Evolutionary conservation across 2,113 vertebrate genomes (phyloP), one percentile per base, ranked within the genome.

Genomic region (Sinosuthora webbiana): DNA sequence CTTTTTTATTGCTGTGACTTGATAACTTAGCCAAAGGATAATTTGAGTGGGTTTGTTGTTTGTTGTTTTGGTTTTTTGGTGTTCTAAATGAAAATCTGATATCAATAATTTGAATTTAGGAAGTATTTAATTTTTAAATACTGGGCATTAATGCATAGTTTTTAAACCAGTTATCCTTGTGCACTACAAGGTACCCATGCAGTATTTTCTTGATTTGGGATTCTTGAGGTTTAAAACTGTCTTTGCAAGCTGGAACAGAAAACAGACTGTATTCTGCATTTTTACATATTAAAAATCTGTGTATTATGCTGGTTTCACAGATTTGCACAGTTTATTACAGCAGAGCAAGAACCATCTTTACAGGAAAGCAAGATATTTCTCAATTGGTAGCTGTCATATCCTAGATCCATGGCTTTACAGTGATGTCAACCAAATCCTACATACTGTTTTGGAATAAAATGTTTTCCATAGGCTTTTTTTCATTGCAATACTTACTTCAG

Each of bases 111-210:
- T 90, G 28, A 95, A 68, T 78, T 45, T 62, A 83, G 49, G 27
- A 96, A 91, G 18, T 44, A 80, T 70, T 76, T 85, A 42, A 67
- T 93, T 89, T 89, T 79, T 91, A 80, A 87, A 89, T 89, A 82
- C 41, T 50, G 10, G 49, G 24, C 55, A 82, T 82, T 57, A 84
- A 75, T 74, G 12, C 37, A 45, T 41, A 56, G 12, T 37, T 94
- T 76, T 71, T 11, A 65, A 89, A 60, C 5, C 35, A 67, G 10
- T 37, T 76, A 24, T 49, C 35, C 37, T 55, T 76, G 17, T 24
- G 18, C 53, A 62, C 41, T 69, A 41, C 15, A 78, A 47, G 6
- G 3, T 84, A 21, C 8, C 30, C 19, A 21, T n/a, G 15, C 6
- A 50, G 24, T 63, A 20, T 31, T 90, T 18, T 56, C 30, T 44